Percentiles rank a stretch among this genome's conserved stretches.
phyloP scores from a whole-genome alignment of 2,797 vertebrate species.

The Podarcis lilfordi region DNA sequence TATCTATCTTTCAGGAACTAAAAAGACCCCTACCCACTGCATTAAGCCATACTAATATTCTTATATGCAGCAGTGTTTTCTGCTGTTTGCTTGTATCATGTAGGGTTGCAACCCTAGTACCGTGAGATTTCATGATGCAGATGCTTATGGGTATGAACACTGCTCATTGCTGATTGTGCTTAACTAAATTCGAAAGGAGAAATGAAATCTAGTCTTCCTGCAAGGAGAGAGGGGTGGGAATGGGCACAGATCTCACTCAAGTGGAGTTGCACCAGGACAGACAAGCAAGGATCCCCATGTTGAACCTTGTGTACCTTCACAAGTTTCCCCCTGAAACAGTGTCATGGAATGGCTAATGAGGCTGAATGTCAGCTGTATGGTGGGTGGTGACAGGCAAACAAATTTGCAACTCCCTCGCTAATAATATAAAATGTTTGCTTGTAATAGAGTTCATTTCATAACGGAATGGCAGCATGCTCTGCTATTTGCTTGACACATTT shows the following conservation, averaged over 20 bases:
- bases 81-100: too few species aligned
- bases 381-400: constrained; percentile 19
- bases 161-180: too few species aligned
- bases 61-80: too few species aligned
- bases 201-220: neutral
- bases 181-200: neutral
- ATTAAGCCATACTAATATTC: too few species aligned
- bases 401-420: neutral
- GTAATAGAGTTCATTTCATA: constrained; percentile 14
- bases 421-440: neutral
- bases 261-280: neutral
- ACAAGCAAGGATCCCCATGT: neutral
- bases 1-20: too few species aligned
- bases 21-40: too few species aligned
- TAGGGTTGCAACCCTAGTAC: too few species aligned
- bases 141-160: too few species aligned
- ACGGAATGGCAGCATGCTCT: neutral
- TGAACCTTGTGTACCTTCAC: neutral
- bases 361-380: neutral
- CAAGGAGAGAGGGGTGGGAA: neutral
- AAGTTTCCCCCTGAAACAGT: neutral
- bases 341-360: neutral
- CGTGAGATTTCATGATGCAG: too few species aligned
- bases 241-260: neutral
- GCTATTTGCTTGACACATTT: neutral